Evolutionary conservation across 2,888 invertebrate species (phyloP).

Genomic region (Tethea ocularis): DNA sequence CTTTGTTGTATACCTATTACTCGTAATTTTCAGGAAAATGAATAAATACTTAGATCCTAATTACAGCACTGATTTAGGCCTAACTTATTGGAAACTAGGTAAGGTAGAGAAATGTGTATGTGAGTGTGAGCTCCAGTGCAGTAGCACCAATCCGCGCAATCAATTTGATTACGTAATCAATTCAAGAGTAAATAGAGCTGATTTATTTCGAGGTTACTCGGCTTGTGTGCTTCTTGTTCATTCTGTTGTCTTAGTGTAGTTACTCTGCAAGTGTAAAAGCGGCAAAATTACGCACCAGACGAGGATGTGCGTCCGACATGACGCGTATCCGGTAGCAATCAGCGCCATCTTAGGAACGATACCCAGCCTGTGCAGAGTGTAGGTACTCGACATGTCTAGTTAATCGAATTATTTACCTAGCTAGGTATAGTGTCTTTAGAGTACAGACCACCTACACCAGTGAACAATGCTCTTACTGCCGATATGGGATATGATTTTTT

Average conservation of each 20-base stretch:
- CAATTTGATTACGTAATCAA: constrained; percentile 61
- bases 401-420: constrained; percentile 41
- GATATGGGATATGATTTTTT: no score
- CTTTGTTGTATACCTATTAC: no score
- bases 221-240: constrained; percentile 45
- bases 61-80: no score
- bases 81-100: no score
- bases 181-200: constrained; percentile 56
- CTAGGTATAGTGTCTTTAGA: not conserved
- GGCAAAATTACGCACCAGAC: constrained; percentile 64
- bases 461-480: not conserved
- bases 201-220: constrained; percentile 59
- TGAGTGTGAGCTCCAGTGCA: not conserved
- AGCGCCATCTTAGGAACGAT: constrained; percentile 61
- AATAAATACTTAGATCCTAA: no score
- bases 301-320: constrained; percentile 77
- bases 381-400: constrained; percentile 48
- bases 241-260: constrained; percentile 47
- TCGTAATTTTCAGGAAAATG: not conserved
- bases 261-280: constrained; percentile 57
- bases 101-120: no score
- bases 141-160: constrained; percentile 43
- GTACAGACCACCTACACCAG: not conserved
- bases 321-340: constrained; percentile 65
- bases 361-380: constrained; percentile 43